Conservation (phyloP, 2,888 invertebrate species). For the Drosophila subquinaria region DNA sequence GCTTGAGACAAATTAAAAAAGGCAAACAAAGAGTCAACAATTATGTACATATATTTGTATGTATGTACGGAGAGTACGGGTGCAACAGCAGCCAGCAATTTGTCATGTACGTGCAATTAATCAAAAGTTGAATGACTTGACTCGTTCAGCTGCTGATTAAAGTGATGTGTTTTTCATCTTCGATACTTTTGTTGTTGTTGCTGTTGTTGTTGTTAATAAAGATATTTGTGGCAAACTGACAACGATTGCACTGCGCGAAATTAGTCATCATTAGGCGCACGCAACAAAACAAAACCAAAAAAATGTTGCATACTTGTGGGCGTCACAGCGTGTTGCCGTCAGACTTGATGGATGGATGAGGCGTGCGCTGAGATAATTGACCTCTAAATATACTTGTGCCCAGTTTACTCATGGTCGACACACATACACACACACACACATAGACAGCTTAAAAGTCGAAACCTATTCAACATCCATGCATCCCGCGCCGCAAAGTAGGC, state of each 20-base stretch:
- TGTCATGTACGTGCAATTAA: slow-evolving; percentile 74
- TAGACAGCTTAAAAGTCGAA: slow-evolving; percentile 39
- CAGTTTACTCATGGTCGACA: slow-evolving; percentile 9
- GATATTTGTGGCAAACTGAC: slow-evolving; percentile 30
- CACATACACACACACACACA: slow-evolving; percentile 11
- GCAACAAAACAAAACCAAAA: slow-evolving; percentile 17
- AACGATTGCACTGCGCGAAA: slow-evolving; percentile 41
- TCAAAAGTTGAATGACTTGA: slow-evolving; percentile 74
- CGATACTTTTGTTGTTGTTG: background rate
- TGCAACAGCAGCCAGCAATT: slow-evolving; percentile 64
- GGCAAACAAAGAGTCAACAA: slow-evolving; percentile 44
- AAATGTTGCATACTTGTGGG: slow-evolving; percentile 65
- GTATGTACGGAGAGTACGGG: slow-evolving; percentile 19
- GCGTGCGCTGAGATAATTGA: slow-evolving; percentile 68
- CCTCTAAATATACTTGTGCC: slow-evolving; percentile 71
- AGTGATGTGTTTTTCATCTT: slow-evolving; percentile 15
- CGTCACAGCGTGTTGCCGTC: slow-evolving; percentile 49
- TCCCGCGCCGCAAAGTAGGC: slow-evolving; percentile 73
- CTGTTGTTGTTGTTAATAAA: slow-evolving; percentile 53
- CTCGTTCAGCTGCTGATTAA: slow-evolving; percentile 39
- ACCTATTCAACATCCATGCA: slow-evolving; percentile 41
- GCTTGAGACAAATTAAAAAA: slow-evolving; percentile 55
- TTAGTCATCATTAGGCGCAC: slow-evolving; percentile 63
- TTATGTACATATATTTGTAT: slow-evolving; percentile 3
- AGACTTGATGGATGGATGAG: slow-evolving; percentile 60